These are phyloP conservation scores for Montipora sp. DNA, from an alignment of 64 coral and sea anemone species.

Conservation along the genomic window DNA sequence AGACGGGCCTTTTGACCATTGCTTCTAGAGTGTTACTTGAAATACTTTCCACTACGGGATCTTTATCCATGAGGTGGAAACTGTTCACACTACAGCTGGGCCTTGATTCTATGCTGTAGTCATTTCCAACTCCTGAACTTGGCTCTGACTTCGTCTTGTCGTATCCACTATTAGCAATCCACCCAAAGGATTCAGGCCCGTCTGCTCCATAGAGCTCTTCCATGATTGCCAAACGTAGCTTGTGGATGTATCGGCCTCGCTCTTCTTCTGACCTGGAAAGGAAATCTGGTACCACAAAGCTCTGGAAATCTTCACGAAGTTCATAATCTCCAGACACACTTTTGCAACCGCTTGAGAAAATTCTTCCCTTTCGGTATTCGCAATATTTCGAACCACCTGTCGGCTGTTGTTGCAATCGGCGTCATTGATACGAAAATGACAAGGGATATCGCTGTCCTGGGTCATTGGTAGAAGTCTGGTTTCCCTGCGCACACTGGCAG, in stretches of 20 bases:
- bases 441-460: no score
- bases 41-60: neutral
- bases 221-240: neutral
- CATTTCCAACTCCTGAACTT: neutral
- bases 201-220: constrained; percentile 8
- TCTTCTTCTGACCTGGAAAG: neutral
- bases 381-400: no score
- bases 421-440: no score
- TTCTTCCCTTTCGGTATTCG: no score
- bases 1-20: neutral
- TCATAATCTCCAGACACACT: no score
- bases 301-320: no score
- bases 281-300: neutral
- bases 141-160: neutral
- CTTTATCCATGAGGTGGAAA: neutral
- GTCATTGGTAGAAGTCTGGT: no score
- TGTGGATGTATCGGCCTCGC: neutral
- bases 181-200: neutral
- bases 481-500: no score
- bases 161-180: neutral
- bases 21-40: neutral
- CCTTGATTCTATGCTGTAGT: neutral
- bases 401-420: no score
- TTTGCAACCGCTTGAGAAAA: no score
- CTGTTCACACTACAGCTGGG: neutral